Evolutionary conservation across 2,888 invertebrate species (phyloP), one percentile per base, ranked within the genome.

Genomic region (Chymomyza fuscimana): DNA sequence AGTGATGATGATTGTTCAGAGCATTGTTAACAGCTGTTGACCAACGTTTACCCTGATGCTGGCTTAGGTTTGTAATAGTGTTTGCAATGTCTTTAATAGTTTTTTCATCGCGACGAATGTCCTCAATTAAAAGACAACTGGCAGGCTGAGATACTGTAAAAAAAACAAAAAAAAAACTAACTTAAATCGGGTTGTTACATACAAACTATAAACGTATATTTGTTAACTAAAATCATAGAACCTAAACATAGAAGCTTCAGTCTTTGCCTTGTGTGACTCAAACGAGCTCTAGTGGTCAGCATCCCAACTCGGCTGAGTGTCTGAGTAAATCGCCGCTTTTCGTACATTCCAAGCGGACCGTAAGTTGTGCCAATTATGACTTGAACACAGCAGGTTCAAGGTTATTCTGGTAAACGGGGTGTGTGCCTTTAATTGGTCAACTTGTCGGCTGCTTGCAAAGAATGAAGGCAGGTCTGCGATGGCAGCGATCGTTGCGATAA

Each of bases 51-150:
- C 89, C 89, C 74, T 90, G 87, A 75, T 92, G 92, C 80, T 92
- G 92, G 89, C 91, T 91, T 85, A 96, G 95, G 86, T 95, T 93
- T 12, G 96, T 96, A 80, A 96, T 93, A 19, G 96, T 96, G 64
- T 96, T 96, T 4, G 96, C 96, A 82, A 97, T 96, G 90, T 96
- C 96, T 77, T 96, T 94, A 77, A 96, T 93, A 72, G 96, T 93
- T 88, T 96, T 95, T 86, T 96, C 96, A 89, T 94, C 94, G 32
- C 94, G 93, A 72, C 94, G 93, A 63, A 90, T 91, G 71, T 92
- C 91, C 78, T 92, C 92, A 69, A 92, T 92, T 58, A 92, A 80
- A 40, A 92, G 78, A 69, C 92, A 91, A 50, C 81, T 76, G 2
- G 70, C 78, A 59, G 91, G 84, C 72, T 90, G 87, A n/a, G 89